Evolutionary conservation across 2,888 invertebrate species (phyloP).

Genomic region (Limnephilus rhombicus): DNA sequence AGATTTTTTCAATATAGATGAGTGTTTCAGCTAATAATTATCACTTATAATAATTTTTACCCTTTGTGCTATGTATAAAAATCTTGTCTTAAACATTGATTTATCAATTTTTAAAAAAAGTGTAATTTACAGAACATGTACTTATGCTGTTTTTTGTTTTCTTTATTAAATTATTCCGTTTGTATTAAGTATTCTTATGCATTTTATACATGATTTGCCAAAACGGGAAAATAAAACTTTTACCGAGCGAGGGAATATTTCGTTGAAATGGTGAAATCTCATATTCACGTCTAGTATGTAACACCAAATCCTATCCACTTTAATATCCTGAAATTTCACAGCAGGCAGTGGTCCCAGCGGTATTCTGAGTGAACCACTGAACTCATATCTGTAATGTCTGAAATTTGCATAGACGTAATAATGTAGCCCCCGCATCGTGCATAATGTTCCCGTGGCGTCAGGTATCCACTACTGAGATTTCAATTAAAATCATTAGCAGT

Average conservation of each 20-base stretch:
- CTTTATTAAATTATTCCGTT: no score
- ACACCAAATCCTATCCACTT: neutral
- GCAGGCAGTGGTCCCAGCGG: neutral
- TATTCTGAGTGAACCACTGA: neutral
- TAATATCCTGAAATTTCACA: neutral
- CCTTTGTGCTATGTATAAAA: no score
- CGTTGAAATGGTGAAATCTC: neutral
- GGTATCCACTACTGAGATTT: neutral
- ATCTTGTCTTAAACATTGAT: no score
- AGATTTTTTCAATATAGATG: no score
- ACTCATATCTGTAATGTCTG: neutral
- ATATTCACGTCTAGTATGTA: neutral
- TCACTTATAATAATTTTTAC: no score
- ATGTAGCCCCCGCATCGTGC: neutral
- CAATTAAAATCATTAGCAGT: constrained; percentile 29
- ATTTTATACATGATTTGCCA: neutral
- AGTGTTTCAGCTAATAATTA: no score
- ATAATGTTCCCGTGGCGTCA: neutral
- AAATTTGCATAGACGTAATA: neutral
- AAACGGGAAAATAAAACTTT: neutral
- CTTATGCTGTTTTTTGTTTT: no score
- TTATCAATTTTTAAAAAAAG: no score
- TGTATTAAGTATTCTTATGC: no score
- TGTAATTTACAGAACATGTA: no score
- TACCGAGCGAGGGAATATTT: neutral